Evolutionary conservation across 2,113 vertebrate species (phyloP).

Genomic region (Psilopogon haemacephalus): DNA sequence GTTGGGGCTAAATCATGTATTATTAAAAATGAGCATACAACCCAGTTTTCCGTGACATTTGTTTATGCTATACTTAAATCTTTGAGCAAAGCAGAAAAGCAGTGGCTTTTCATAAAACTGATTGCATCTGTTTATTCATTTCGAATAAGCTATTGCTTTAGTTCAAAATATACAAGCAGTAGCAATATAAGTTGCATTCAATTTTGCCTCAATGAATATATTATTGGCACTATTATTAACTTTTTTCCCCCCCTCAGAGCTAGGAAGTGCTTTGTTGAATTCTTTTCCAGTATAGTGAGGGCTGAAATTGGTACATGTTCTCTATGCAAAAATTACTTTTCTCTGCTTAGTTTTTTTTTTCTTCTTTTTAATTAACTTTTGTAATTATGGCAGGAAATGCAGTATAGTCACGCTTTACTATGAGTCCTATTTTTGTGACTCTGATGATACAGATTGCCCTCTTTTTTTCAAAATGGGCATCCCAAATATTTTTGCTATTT

Average conservation of each 20-base stretch:
- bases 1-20: background rate
- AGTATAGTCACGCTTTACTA: background rate
- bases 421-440: background rate
- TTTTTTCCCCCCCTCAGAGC: background rate
- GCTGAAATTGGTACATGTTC: background rate
- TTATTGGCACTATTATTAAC: constrained; percentile 36
- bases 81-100: constrained; percentile 28
- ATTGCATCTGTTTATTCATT: constrained; percentile 45
- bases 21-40: constrained; percentile 26
- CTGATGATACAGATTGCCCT: background rate
- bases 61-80: constrained; percentile 36
- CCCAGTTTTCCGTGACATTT: background rate
- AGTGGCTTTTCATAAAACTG: constrained; percentile 47
- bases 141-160: constrained; percentile 35
- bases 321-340: background rate
- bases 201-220: constrained; percentile 46
- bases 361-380: background rate
- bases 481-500: background rate
- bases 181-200: constrained; percentile 28
- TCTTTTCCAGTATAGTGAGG: background rate
- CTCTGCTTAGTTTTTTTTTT: background rate
- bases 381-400: background rate
- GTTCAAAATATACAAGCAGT: background rate
- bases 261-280: background rate
- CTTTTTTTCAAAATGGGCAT: background rate